Base-by-base conservation (phyloP, 2,797 vertebrate species). In the Chelonia mydas region DNA sequence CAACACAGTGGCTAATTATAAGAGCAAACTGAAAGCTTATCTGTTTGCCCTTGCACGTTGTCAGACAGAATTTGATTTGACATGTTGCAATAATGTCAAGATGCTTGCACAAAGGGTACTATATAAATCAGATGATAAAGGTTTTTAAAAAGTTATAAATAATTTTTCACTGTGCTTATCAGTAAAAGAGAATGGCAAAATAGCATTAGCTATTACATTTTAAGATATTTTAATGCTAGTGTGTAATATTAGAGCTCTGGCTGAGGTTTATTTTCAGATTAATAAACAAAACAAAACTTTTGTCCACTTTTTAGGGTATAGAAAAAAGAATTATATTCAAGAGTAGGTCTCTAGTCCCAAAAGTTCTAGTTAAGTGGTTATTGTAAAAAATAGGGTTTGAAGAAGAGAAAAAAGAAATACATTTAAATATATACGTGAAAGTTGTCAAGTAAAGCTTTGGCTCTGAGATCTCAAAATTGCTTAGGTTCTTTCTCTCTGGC, bases 1-100 rank as follows among this genome's bases (percentile, higher is more conserved):
- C 98, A 98, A 98, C 98, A 97, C 85, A 97, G 97, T 92, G 97
- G 97, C 98, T 98, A 98, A 98, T 98, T 98, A 98, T 98, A 98
- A 96, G 97, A 98, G 90, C 96, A 96, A 96, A 94, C 94, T 96
- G 98, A 98, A 98, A 98, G 94, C 93, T 96, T 98, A 98, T 98
- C 97, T 97, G 89, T 97, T 98, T 98, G 98, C 96, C 98, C 98
- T 98, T 98, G 97, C 77, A 88, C 93, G 93, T 95, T 97, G 96
- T 96, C 94, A 97, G 95, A 93, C 84, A 97, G 96, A 97, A 93
- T 87, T 93, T 85, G 81, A 88, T 92, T 90, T 94, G 92, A 92
- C 16, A 57, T 65, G 83, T 16, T 92, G 94, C 90, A 96, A 92
- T 92, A 92, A 87, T 91, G 95, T 96, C 87, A 95, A 97, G 82